A percentile compares a stretch with the other conserved stretches of the same genome.
These are phyloP conservation scores for Drosophila bifasciata DNA, from an alignment of 1,140 invertebrate genomes.

Conservation along the genomic window DNA sequence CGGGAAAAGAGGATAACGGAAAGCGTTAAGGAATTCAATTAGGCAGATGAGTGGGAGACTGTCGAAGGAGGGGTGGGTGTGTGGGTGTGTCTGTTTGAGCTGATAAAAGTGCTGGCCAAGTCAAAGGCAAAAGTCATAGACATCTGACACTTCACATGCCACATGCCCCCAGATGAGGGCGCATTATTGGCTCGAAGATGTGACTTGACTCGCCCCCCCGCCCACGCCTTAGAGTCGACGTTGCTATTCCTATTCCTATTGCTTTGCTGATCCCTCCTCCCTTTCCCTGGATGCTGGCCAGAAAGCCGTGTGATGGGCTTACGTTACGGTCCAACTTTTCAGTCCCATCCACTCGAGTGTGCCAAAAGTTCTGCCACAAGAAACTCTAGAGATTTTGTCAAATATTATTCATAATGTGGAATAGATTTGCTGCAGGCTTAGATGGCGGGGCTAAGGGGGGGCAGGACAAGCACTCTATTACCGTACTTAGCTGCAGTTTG, in stretches of 20 bases:
- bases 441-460: conserved; percentile 6
- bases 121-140: conserved; percentile 61
- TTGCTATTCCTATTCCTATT: conserved; percentile 10
- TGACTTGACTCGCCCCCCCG: conserved; percentile 38
- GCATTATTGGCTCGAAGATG: conserved; percentile 55
- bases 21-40: conserved; percentile 78
- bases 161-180: conserved; percentile 39
- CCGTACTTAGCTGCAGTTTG: conserved; percentile 51
- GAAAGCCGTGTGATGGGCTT: too few species aligned
- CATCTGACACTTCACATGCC: conserved; percentile 75
- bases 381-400: conserved; percentile 6
- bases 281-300: conserved; percentile 40
- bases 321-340: conserved; percentile 7
- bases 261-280: background rate
- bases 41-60: conserved; percentile 72
- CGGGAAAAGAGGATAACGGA: background rate
- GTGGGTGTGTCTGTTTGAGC: conserved; percentile 22
- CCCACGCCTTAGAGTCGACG: conserved; percentile 44
- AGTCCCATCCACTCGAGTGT: background rate
- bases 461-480: too few species aligned
- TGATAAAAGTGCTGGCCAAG: conserved; percentile 76
- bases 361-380: conserved; percentile 1
- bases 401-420: conserved; percentile 43
- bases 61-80: background rate
- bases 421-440: conserved; percentile 8